These are phyloP conservation scores for Molanna angustata DNA, from an alignment of 2,888 invertebrate genomes.

Conservation along the genomic window DNA sequence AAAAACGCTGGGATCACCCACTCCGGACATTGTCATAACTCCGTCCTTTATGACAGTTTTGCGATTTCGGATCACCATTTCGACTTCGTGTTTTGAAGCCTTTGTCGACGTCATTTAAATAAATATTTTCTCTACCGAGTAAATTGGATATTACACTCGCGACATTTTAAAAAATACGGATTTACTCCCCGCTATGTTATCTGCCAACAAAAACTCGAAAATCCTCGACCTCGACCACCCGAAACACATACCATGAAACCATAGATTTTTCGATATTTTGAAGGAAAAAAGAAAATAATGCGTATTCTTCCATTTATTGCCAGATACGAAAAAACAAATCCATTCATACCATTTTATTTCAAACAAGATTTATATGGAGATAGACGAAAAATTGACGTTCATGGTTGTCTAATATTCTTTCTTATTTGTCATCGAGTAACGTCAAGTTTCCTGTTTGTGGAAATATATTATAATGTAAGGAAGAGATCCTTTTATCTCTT, in stretches of 20 bases:
- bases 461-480: no score
- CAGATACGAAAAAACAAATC: no score
- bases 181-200: conserved; percentile 11
- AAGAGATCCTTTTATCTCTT: no score
- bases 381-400: no score
- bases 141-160: not conserved
- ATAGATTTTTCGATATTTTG: not conserved
- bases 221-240: conserved; percentile 9
- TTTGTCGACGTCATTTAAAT: conserved; percentile 65
- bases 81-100: conserved; percentile 79
- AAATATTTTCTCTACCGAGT: conserved; percentile 16
- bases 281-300: not conserved
- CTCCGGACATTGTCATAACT: conserved; percentile 82
- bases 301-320: no score
- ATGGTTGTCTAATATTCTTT: no score
- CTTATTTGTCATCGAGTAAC: no score
- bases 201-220: conserved; percentile 13
- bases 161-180: conserved; percentile 16
- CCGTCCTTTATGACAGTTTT: conserved; percentile 86
- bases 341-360: no score
- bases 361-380: no score
- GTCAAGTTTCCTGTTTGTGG: no score
- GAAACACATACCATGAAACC: not conserved
- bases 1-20: conserved; percentile 94
- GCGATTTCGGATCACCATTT: conserved; percentile 83